phyloP scores from a whole-genome alignment of 2,888 invertebrate species.

The Pseudococcus longispinus region DNA sequence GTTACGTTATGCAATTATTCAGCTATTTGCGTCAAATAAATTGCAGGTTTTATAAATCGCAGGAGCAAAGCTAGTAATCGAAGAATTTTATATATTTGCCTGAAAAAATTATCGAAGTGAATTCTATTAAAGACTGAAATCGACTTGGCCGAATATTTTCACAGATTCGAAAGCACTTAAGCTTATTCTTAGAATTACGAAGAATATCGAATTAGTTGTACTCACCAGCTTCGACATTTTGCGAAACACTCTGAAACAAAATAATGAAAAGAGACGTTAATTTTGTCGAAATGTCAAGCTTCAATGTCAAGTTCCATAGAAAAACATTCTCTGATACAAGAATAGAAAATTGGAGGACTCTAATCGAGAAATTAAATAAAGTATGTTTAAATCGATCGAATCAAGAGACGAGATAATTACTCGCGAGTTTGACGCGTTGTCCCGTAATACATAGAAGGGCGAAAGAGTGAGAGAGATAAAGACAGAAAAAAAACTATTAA shows the following conservation, averaged over 20 bases:
- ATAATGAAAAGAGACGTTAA: not conserved
- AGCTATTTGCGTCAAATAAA: no score
- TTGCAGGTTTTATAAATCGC: not conserved
- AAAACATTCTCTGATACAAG: not conserved
- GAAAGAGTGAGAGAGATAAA: not conserved
- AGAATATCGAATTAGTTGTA: not conserved
- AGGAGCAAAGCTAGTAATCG: not conserved
- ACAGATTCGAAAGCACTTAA: not conserved
- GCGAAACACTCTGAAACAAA: conserved; percentile 51
- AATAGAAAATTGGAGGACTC: not conserved
- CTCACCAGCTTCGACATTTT: conserved; percentile 47
- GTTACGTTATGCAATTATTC: not conserved
- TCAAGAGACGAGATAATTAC: not conserved
- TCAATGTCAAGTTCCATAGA: not conserved
- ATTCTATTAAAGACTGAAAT: not conserved
- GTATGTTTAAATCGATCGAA: not conserved
- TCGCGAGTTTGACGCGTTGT: no score
- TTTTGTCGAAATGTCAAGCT: not conserved
- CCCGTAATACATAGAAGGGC: not conserved
- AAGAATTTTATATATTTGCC: not conserved
- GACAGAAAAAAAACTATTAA: not conserved
- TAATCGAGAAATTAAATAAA: not conserved
- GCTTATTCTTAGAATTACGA: not conserved
- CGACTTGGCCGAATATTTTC: not conserved
- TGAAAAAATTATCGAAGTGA: no score